Evolutionary conservation across 2,113 vertebrate species (phyloP), one percentile per base, ranked within the genome.

Genomic region (Pygoscelis adeliae): DNA sequence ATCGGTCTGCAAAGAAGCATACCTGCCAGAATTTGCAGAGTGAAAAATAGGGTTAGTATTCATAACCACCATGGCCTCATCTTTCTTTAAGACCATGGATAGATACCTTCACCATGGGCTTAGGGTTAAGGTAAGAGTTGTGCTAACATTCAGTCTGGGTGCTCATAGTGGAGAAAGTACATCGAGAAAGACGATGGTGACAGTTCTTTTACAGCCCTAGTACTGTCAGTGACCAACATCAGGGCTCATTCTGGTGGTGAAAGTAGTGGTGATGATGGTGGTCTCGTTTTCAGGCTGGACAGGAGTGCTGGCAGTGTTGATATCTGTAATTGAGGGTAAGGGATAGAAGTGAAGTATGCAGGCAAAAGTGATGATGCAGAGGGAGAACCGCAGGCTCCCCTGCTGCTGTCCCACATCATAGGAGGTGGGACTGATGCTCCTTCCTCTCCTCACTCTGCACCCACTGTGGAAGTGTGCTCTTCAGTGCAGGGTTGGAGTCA

Each of bases 131-230:
- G 19, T 34, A 30, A 69, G 26, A 89, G 9, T 63, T 53, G 46
- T 38, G 15, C 9, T 55, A 49, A 5, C 56, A 67, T 62, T 89
- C 38, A 58, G 4, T 36, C 27, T 34, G 34, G 9, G 11, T 93
- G 18, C 20, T 88, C 26, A 19, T 13, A 50, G 20, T 22, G 34
- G 49, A 70, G 59, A 82, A 84, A 70, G 5, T 5, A 32, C 17
- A 21, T 13, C 0, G 0, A 83, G 63, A 85, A 50, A 73, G 53
- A 47, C 44, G 40, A 32, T 23, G 4, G 19, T 61, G 38, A 22
- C 14, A 56, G 22, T 10, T 0, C 15, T 82, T 74, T 70, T 70
- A 18, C 17, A 85, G 23, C 4, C 46, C 32, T 52, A 11, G 1
- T 38, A 36, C n/a, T 73, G 38, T 23, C 53, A 56, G 32, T 32